Evolutionary conservation across 2,113 vertebrate genomes (phyloP).

Genomic region (Choloepus hoffmanni): DNA sequence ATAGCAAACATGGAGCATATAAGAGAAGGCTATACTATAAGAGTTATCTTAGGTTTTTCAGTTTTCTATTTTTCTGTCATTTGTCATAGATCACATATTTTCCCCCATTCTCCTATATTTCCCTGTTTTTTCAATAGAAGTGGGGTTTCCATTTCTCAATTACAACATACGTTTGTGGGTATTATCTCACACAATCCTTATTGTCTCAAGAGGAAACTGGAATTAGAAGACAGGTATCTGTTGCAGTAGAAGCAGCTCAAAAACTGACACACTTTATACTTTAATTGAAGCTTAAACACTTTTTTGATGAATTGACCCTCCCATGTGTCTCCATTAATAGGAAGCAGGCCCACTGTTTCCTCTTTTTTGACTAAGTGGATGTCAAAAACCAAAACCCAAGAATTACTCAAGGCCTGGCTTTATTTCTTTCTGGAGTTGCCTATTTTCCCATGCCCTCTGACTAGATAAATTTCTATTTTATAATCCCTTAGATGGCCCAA

Average conservation of each 20-base stretch:
- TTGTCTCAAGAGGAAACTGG: not conserved
- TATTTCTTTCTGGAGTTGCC: not conserved
- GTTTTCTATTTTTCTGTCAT: not conserved
- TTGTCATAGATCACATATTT: not conserved
- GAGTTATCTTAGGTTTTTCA: not conserved
- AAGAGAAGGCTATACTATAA: not conserved
- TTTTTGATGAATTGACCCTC: not conserved
- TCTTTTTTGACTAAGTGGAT: not conserved
- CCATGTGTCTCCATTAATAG: rapidly evolving
- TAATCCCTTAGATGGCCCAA: not conserved
- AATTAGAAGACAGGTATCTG: not conserved
- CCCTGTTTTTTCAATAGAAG: not conserved
- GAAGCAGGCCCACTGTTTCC: not conserved
- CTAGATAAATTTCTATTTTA: not conserved
- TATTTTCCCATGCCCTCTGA: not conserved
- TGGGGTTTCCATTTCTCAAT: not conserved
- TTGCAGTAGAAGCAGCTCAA: not conserved
- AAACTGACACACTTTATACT: not conserved
- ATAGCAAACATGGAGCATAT: not conserved
- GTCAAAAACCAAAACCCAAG: not conserved
- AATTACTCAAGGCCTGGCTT: not conserved
- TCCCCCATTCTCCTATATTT: not conserved
- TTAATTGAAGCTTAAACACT: not conserved
- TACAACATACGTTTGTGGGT: not conserved
- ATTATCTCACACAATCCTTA: not conserved